Percentiles rank a stretch among this genome's conserved stretches.
These are phyloP conservation scores for Petromus typicus DNA, from an alignment of 2,113 vertebrate species.

Conservation along the genomic window DNA sequence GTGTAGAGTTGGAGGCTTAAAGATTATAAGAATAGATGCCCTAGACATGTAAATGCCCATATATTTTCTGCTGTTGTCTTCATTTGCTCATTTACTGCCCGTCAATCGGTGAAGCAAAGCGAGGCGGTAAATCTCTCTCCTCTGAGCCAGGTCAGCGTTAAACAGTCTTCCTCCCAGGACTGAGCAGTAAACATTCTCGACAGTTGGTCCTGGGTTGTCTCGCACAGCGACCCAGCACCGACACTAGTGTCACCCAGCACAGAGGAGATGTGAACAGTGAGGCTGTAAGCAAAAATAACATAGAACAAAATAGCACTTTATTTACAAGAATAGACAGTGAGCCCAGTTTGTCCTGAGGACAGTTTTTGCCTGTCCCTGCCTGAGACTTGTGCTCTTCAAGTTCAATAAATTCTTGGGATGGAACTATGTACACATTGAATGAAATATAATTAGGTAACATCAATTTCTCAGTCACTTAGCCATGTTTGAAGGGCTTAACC, in stretches of 20 bases:
- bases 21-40: not conserved
- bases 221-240: not conserved
- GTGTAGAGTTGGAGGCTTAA: not conserved
- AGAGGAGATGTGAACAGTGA: not conserved
- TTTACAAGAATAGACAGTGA: not conserved
- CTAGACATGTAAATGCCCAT: not conserved
- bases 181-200: not conserved
- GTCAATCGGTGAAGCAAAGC: not conserved
- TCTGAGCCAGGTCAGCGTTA: not conserved
- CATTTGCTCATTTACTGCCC: not conserved
- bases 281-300: not conserved
- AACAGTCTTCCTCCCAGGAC: not conserved
- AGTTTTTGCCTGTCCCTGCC: not conserved
- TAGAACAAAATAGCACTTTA: not conserved
- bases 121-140: not conserved
- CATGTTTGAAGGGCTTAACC: not conserved
- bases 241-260: not conserved
- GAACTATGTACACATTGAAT: not conserved
- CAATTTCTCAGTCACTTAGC: not conserved
- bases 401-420: not conserved
- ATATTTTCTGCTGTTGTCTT: constrained; percentile 11
- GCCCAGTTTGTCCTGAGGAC: not conserved
- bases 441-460: not conserved
- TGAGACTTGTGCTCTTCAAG: not conserved
- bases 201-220: not conserved